Evolutionary conservation across 2,888 invertebrate species (phyloP).

Genomic region (Cyclophora punctaria): DNA sequence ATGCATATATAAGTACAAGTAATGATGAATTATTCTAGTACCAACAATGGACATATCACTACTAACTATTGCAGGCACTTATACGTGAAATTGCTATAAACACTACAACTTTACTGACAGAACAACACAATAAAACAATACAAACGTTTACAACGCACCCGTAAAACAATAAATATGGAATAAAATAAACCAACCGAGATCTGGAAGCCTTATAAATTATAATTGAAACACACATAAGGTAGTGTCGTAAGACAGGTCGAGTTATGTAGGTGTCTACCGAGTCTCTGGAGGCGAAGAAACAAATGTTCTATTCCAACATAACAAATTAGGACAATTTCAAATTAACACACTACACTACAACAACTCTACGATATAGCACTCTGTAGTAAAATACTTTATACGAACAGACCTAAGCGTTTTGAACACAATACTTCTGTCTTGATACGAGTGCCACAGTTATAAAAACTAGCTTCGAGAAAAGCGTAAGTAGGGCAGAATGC

Average conservation of each 20-base stretch:
- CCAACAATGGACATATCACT: too few relatives aligned
- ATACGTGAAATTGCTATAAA: too few relatives aligned
- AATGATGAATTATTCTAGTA: too few relatives aligned
- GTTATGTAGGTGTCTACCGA: constrained; percentile 31
- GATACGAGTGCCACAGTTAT: too few relatives aligned
- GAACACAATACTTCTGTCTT: too few relatives aligned
- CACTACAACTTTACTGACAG: too few relatives aligned
- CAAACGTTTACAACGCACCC: not conserved
- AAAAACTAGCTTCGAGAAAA: too few relatives aligned
- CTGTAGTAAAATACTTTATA: constrained; percentile 28
- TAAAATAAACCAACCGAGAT: not conserved
- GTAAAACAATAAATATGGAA: too few relatives aligned
- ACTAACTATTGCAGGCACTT: too few relatives aligned
- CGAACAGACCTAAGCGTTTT: constrained; percentile 10
- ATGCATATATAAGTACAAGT: too few relatives aligned
- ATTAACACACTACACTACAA: constrained; percentile 58
- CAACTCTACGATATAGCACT: constrained; percentile 51
- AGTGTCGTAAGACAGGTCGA: constrained; percentile 22
- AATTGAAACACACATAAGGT: constrained; percentile 29
- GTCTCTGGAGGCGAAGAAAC: constrained; percentile 44
- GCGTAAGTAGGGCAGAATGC: not conserved
- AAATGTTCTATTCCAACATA: constrained; percentile 53
- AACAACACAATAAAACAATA: not conserved
- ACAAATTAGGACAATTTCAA: constrained; percentile 69
- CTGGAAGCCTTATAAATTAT: constrained; percentile 18